Evolutionary conservation across 2,113 vertebrate genomes (phyloP).

Genomic region (Nothocercus julius): DNA sequence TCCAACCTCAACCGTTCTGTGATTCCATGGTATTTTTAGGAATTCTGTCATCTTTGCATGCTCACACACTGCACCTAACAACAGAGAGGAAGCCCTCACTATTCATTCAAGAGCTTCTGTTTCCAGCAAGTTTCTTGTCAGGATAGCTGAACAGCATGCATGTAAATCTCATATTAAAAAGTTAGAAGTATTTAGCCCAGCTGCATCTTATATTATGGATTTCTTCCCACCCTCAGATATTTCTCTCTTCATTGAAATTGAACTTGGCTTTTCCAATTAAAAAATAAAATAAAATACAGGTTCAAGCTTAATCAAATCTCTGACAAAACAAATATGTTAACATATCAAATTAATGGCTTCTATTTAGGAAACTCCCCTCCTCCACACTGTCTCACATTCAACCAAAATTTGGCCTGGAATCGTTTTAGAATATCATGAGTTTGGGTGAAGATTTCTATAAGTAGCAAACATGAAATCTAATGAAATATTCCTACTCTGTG

Average conservation of each 20-base stretch:
- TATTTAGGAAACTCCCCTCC: rapidly evolving
- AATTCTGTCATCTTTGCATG: not conserved
- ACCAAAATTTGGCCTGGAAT: not conserved
- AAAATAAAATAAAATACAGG: not conserved
- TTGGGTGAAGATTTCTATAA: not conserved
- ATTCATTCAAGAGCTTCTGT: not conserved
- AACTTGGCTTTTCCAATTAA: not conserved
- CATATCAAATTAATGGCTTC: not conserved
- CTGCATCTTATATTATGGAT: not conserved
- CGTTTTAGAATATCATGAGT: not conserved
- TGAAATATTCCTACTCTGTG: not conserved
- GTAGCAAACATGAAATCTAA: not conserved
- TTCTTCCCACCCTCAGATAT: not conserved
- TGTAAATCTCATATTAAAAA: not conserved
- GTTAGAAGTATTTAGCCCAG: not conserved
- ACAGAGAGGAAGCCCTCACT: not conserved
- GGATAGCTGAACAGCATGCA: not conserved
- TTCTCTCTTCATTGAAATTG: not conserved
- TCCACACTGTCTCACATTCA: not conserved
- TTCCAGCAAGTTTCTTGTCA: not conserved
- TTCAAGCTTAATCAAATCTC: not conserved
- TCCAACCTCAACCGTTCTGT: too few species aligned
- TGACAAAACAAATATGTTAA: not conserved
- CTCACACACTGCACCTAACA: not conserved
- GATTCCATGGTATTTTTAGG: not conserved